A percentile compares a stretch with the other conserved stretches of the same genome.
Evolutionary conservation across 2,113 vertebrate species (phyloP).

Genomic region (Platanista minor): DNA sequence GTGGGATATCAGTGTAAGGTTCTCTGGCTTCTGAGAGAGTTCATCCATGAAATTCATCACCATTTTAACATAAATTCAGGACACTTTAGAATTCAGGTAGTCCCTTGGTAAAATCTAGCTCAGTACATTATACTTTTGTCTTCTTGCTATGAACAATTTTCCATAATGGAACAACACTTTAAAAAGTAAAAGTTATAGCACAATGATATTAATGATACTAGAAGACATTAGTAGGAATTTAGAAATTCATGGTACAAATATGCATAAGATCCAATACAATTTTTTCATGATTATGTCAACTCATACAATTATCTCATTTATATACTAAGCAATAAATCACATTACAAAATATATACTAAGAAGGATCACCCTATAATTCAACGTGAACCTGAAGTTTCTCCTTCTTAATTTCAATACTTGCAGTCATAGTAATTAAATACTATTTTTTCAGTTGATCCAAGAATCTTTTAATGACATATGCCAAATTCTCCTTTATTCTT

Average conservation of each 20-base stretch:
- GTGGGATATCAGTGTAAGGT: conserved; percentile 11
- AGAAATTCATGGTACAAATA: background rate
- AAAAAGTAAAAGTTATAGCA: background rate
- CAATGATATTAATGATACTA: background rate
- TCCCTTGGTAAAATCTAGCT: background rate
- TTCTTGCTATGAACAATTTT: background rate
- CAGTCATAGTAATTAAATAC: background rate
- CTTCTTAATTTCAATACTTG: background rate
- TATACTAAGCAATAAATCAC: background rate
- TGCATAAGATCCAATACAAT: background rate
- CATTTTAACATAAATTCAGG: background rate
- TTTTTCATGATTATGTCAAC: background rate
- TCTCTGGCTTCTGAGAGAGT: conserved; percentile 39
- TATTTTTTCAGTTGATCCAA: background rate
- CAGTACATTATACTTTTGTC: background rate
- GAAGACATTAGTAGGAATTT: background rate
- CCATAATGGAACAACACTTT: background rate
- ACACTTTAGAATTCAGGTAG: background rate
- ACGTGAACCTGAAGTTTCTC: background rate
- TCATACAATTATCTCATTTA: background rate
- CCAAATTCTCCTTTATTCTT: background rate
- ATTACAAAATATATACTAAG: background rate
- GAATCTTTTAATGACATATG: background rate
- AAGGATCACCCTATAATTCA: background rate
- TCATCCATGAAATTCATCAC: background rate